Percentiles rank a stretch among this genome's conserved stretches.
Evolutionary conservation across 2,888 invertebrate genomes (phyloP).

Genomic region (Conchocele bisecta): DNA sequence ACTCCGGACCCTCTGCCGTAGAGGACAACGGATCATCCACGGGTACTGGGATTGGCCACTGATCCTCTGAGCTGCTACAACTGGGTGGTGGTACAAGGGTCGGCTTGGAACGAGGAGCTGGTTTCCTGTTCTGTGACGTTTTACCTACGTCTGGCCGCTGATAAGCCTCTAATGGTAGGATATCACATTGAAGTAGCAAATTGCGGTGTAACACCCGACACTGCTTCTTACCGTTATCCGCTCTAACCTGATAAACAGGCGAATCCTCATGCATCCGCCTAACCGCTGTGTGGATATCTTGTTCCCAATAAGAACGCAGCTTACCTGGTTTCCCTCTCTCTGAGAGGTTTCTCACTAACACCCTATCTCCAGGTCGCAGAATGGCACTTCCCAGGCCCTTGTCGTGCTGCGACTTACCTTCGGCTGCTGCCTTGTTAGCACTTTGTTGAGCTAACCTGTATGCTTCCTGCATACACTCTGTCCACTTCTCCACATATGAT

Average conservation of each 20-base stretch:
- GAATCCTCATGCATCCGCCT: conserved; percentile 1
- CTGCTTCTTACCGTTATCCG: conserved; percentile 13
- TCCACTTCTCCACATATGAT: too few species aligned
- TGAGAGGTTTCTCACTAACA: conserved; percentile 31
- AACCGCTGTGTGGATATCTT: conserved; percentile 27
- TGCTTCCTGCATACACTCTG: conserved; percentile 30
- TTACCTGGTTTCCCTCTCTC: conserved; percentile 46
- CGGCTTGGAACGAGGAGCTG: too few species aligned
- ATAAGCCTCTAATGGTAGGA: too few species aligned
- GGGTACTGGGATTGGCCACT: too few species aligned
- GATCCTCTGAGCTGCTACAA: too few species aligned
- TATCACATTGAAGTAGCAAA: conserved; percentile 28
- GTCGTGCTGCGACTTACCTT: conserved; percentile 2
- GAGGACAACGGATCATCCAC: too few species aligned
- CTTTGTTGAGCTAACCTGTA: conserved; percentile 33
- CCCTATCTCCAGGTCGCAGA: conserved; percentile 22
- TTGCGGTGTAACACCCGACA: conserved; percentile 36
- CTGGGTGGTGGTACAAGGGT: too few species aligned
- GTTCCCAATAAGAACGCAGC: conserved; percentile 43
- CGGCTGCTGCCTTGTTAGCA: neutral
- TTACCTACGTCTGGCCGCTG: too few species aligned
- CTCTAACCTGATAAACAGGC: conserved; percentile 36
- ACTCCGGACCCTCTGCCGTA: too few species aligned
- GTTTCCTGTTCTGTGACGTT: too few species aligned
- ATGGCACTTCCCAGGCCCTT: neutral